Conservation (phyloP, 2,113 vertebrate genomes). For the Carettochelys insculpta region DNA sequence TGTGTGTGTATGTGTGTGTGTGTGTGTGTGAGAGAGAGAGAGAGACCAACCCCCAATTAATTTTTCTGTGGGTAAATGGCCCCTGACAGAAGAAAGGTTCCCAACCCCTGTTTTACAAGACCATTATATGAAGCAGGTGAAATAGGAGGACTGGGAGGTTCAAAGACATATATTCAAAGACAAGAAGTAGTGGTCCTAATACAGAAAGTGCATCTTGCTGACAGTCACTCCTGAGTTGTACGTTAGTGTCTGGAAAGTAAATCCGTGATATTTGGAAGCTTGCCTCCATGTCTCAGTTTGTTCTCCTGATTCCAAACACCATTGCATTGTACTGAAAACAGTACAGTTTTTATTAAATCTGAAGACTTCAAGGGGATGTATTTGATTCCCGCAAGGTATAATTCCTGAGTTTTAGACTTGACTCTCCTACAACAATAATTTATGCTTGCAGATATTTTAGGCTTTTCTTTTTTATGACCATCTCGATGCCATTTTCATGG, state of each 20-base stretch:
- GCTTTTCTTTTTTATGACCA: not conserved
- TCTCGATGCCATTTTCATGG: not conserved
- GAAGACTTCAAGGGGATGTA: not conserved
- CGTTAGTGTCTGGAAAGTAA: not conserved
- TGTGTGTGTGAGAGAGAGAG: too few relatives aligned
- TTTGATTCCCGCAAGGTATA: not conserved
- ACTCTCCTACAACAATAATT: not conserved
- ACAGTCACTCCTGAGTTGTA: not conserved
- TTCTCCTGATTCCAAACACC: not conserved
- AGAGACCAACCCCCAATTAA: too few relatives aligned
- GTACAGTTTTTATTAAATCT: not conserved
- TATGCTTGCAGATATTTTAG: not conserved
- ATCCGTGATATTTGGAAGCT: not conserved
- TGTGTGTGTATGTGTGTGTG: too few relatives aligned
- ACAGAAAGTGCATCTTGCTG: not conserved
- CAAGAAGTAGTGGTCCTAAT: not conserved
- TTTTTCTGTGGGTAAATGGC: too few relatives aligned
- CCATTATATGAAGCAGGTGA: not conserved
- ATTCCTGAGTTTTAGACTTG: not conserved
- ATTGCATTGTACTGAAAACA: not conserved
- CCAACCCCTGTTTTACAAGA: not conserved
- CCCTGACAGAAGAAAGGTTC: too few relatives aligned
- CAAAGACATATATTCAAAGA: not conserved
- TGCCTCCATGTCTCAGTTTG: not conserved
- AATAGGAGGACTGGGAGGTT: not conserved